Conservation (phyloP, 2,797 vertebrate species). For the Falco peregrinus region DNA sequence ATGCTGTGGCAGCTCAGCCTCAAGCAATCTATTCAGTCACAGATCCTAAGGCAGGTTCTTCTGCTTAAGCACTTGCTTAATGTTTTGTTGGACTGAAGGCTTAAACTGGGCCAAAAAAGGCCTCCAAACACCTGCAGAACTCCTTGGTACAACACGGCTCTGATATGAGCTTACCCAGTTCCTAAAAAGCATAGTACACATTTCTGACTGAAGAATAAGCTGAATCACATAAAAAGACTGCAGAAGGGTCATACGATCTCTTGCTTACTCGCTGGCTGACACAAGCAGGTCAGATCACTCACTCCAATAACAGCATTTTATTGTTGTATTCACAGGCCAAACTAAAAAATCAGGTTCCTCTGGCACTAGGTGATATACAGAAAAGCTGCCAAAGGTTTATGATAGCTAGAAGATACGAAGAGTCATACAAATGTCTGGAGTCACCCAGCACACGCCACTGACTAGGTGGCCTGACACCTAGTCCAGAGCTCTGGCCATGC, state of each 20-base stretch:
- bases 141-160: neutral
- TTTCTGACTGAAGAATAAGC: neutral
- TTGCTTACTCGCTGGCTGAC: neutral
- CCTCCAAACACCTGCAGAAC: neutral
- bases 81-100: neutral
- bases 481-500: neutral
- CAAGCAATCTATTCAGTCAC: neutral
- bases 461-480: neutral
- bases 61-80: neutral
- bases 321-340: neutral
- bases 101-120: neutral
- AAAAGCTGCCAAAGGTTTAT: neutral
- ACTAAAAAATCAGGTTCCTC: neutral
- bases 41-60: neutral
- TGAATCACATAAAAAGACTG: neutral
- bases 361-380: neutral
- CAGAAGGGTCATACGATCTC: neutral
- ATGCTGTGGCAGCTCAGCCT: neutral
- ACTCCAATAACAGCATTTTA: neutral
- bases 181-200: fast-evolving
- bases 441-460: neutral
- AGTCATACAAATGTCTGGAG: neutral
- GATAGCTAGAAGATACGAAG: neutral
- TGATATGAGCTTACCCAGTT: neutral
- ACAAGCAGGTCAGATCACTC: neutral